Evolutionary conservation across 2,888 invertebrate genomes (phyloP).

Genomic region (Sepioteuthis lessoniana): DNA sequence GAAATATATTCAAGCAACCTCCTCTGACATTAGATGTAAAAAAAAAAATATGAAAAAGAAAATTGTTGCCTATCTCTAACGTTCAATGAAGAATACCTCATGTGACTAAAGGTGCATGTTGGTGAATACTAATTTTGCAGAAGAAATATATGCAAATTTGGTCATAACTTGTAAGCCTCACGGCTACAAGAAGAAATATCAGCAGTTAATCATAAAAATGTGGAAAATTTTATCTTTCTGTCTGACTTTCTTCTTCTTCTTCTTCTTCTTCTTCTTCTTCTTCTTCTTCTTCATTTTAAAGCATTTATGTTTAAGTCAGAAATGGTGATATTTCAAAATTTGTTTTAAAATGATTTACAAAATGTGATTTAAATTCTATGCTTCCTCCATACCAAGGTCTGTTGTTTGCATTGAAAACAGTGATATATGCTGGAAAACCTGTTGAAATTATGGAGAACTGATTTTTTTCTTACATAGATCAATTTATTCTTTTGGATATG

Average conservation of each 20-base stretch:
- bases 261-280: too few relatives aligned
- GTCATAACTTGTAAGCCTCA: not conserved
- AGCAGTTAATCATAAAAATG: not conserved
- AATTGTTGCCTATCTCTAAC: not conserved
- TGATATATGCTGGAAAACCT: not conserved
- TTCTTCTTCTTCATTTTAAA: not conserved
- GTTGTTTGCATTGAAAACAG: not conserved
- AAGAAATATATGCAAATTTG: conserved; percentile 33
- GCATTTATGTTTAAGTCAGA: not conserved
- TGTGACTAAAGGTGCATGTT: not conserved
- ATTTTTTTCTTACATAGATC: too few relatives aligned
- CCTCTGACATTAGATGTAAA: not conserved
- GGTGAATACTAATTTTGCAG: not conserved
- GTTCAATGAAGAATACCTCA: not conserved
- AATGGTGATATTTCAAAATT: not conserved
- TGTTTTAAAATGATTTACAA: not conserved
- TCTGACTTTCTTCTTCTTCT: not conserved
- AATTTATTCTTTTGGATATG: not conserved
- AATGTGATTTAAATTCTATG: conserved; percentile 13
- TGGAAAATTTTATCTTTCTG: not conserved
- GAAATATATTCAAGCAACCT: not conserved
- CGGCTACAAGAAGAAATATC: not conserved
- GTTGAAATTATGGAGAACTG: not conserved
- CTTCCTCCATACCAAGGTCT: not conserved
- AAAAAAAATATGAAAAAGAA: too few relatives aligned